Percentiles rank a stretch among this genome's conserved stretches.
Evolutionary conservation across 1,140 invertebrate genomes (phyloP).

Genomic region (Schlechtendalia chinensis): DNA sequence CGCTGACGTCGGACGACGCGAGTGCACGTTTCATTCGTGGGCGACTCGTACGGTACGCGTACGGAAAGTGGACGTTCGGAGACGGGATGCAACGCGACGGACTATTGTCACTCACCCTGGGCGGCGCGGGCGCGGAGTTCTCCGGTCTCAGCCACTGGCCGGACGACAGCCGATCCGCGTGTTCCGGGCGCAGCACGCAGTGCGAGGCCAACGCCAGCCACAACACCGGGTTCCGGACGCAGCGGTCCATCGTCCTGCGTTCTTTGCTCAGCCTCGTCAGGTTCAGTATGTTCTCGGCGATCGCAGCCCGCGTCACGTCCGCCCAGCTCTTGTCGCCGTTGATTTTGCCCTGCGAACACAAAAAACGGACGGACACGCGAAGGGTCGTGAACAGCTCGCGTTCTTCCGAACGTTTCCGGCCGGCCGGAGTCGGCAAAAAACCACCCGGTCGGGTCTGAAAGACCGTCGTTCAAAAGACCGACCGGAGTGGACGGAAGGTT

Average conservation of each 20-base stretch:
- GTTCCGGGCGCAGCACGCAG: constrained; percentile 87
- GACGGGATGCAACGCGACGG: no score
- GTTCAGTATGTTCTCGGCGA: constrained; percentile 85
- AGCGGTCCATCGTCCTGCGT: constrained; percentile 70
- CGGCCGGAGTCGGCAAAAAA: no score
- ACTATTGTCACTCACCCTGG: constrained; percentile 63
- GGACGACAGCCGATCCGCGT: constrained; percentile 79
- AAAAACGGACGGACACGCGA: neutral
- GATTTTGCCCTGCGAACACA: constrained; percentile 71
- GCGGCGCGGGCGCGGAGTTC: constrained; percentile 63
- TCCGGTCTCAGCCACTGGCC: constrained; percentile 65
- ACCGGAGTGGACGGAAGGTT: no score
- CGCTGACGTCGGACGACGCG: no score
- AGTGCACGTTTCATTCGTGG: no score
- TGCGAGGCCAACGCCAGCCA: constrained; percentile 92
- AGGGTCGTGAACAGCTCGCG: no score
- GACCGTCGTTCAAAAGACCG: no score
- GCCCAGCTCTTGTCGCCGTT: constrained; percentile 75
- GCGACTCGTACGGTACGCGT: no score
- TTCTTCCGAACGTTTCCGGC: no score
- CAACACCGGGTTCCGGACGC: constrained; percentile 76
- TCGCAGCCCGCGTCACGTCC: constrained; percentile 80
- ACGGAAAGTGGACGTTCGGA: no score
- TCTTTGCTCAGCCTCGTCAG: constrained; percentile 78
- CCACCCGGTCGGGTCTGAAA: no score